Base-by-base conservation (phyloP, 2,113 vertebrate genomes). In the Deroptyus accipitrinus region DNA sequence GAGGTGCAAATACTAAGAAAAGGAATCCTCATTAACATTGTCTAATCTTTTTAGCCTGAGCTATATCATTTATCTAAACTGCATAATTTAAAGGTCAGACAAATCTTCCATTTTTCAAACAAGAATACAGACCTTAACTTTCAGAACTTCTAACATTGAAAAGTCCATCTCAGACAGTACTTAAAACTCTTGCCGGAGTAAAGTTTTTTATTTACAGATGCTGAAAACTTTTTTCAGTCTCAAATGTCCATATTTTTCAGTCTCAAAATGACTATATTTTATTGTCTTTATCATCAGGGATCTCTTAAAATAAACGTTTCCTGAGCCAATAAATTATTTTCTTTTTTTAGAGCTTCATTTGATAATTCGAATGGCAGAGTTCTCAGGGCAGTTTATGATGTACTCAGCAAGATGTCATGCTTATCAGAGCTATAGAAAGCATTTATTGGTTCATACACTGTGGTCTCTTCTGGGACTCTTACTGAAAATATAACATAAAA, bases 1-100 rank as follows among this genome's bases (percentile, higher is more conserved):
- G 92, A 95, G 92, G 84, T 96, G 63, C 46, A 96, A 95, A 96
- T 93, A 94, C 63, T 95, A 63, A 88, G 76, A 90, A 94, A 89
- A 92, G 9, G 31, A 92, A 94, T 85, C 73, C 91, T 95, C 69
- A 72, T 92, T 95, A 88, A 75, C 68, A 57, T 73, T 62, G 73
- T 82, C 77, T 94, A 90, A 96, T 96, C 62, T 75, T 92, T 92
- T 93, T 79, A 76, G 49, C 81, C 79, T 88, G 69, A 92, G 79
- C 62, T 68, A 86, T 24, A 82, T 89, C 13, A 92, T 93, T 93
- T 94, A 74, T 94, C 76, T 88, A 63, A 96, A 86, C 62, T 89
- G 49, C 59, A 77, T 92, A 92, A 95, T 95, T 95, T 90, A 94
- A 96, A 96, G 68, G 88, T 95, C 82, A 94, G 87, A 48, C 20